Percentiles rank a stretch among this genome's conserved stretches.
Evolutionary conservation across 2,797 vertebrate species (phyloP).

Genomic region (Heterohyrax brucei): DNA sequence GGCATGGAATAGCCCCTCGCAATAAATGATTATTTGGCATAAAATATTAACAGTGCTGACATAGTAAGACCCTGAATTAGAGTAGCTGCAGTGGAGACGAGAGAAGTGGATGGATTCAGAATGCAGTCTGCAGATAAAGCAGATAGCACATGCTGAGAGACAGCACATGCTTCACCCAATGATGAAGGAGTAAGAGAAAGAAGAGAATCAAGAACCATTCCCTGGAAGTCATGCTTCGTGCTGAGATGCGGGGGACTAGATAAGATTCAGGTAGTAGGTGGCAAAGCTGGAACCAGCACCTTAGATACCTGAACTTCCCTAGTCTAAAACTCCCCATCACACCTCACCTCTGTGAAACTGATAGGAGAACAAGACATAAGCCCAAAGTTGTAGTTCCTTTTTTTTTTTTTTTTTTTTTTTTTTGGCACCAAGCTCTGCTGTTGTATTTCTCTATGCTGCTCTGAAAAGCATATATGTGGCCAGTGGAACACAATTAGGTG

Average conservation of each 20-base stretch:
- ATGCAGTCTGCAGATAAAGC: neutral
- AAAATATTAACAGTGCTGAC: neutral
- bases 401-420: neutral
- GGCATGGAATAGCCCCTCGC: neutral
- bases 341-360: neutral
- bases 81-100: too few species aligned
- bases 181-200: neutral
- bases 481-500: neutral
- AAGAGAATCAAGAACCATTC: neutral
- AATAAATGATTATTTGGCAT: neutral
- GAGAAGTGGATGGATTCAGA: neutral
- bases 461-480: neutral
- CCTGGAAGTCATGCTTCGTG: neutral
- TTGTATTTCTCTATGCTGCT: neutral
- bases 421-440: neutral
- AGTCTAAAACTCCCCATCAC: neutral
- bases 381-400: neutral
- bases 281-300: neutral
- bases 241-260: neutral
- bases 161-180: neutral
- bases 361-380: neutral
- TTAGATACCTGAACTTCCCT: neutral
- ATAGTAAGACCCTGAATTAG: neutral
- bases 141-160: neutral
- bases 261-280: neutral